Percentiles rank a stretch among this genome's conserved stretches.
Evolutionary conservation across 2,888 invertebrate genomes (phyloP).

Genomic region (Suillia variegata): DNA sequence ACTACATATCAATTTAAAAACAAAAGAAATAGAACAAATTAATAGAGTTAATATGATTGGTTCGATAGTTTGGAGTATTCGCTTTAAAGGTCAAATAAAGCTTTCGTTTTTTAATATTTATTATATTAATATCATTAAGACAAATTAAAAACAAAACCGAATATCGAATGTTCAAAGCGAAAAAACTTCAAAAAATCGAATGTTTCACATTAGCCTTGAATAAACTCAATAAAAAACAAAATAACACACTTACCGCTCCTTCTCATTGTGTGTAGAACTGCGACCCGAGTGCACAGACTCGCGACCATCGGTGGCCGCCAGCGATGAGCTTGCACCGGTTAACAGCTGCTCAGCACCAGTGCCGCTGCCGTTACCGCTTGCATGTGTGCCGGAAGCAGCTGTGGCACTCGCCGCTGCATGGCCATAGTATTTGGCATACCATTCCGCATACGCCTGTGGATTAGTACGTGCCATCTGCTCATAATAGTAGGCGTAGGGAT

Average conservation of each 20-base stretch:
- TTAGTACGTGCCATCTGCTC: slow-evolving; percentile 77
- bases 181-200: no score
- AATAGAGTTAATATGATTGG: no score
- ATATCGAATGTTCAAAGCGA: no score
- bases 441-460: slow-evolving; percentile 78
- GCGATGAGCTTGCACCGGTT: slow-evolving; percentile 35
- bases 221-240: no score
- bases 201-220: no score
- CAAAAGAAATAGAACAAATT: no score
- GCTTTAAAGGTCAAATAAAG: no score
- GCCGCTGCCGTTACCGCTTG: slow-evolving; percentile 42
- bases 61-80: no score
- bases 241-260: slow-evolving; percentile 64
- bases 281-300: slow-evolving; percentile 83
- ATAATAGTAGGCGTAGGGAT: slow-evolving; percentile 72
- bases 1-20: no score
- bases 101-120: no score
- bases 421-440: slow-evolving; percentile 75
- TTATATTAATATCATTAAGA: no score
- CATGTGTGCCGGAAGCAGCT: slow-evolving; percentile 11
- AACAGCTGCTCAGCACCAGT: slow-evolving; percentile 7
- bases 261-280: slow-evolving; percentile 75
- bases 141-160: no score
- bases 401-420: slow-evolving; percentile 36
- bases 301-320: slow-evolving; percentile 65